Percentiles rank a stretch among this genome's conserved stretches.
phyloP scores from a whole-genome alignment of 2,888 invertebrate species.

The Acholoe squamosa region DNA sequence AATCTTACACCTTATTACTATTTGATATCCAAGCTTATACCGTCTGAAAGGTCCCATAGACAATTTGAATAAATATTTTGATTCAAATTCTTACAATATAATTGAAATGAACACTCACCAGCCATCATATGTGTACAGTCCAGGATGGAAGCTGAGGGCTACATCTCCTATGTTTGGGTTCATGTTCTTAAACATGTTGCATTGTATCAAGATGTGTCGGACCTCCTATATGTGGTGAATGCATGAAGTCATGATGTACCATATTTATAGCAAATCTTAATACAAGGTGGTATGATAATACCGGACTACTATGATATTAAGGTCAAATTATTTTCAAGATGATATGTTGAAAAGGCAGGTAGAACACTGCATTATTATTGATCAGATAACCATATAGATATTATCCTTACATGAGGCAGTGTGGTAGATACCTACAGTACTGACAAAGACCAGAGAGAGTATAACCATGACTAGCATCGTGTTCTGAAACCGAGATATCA shows the following conservation, averaged over 20 bases:
- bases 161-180: background rate
- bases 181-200: background rate
- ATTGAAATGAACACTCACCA: background rate
- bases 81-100: no score
- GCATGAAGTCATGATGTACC: no score
- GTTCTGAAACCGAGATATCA: constrained; percentile 6
- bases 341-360: no score
- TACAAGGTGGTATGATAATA: no score
- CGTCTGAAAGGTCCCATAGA: background rate
- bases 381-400: no score
- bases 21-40: background rate
- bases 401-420: constrained; percentile 3
- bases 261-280: no score
- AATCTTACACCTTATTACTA: no score
- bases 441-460: background rate
- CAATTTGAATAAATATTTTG: background rate
- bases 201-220: background rate
- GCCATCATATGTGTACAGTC: constrained; percentile 29
- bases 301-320: no score
- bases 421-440: background rate
- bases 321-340: no score
- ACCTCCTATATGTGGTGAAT: background rate
- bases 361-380: no score
- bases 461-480: background rate
- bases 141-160: constrained; percentile 6